Evolutionary conservation across 2,113 vertebrate genomes (phyloP).

Genomic region (Podarcis muralis): DNA sequence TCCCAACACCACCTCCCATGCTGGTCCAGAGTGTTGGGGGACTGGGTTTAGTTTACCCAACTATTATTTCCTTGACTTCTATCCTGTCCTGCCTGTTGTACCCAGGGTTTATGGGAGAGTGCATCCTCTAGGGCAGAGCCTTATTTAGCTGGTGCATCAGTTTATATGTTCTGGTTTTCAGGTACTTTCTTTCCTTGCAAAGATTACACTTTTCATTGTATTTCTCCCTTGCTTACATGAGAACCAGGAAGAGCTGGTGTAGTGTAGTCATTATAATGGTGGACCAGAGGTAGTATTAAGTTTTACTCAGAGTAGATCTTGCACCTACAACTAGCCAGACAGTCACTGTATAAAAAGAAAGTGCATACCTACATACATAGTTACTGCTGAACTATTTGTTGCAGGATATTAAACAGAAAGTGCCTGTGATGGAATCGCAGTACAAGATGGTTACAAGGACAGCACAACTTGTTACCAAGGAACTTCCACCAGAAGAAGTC

Average conservation of each 20-base stretch:
- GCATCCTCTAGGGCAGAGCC: background rate
- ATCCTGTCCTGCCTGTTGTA: background rate
- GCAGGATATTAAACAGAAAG: slow-evolving; percentile 89
- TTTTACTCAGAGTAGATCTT: background rate
- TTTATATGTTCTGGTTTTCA: background rate
- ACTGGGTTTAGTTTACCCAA: background rate
- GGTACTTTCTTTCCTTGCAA: background rate
- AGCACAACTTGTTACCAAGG: slow-evolving; percentile 86
- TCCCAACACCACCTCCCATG: background rate
- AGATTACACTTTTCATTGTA: background rate
- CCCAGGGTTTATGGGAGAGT: too few species aligned
- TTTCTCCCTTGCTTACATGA: background rate
- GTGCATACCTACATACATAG: background rate
- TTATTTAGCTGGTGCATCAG: background rate
- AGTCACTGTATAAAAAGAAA: background rate
- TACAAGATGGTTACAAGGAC: slow-evolving; percentile 86
- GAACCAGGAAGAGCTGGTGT: too few species aligned
- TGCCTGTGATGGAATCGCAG: slow-evolving; percentile 88
- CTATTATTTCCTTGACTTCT: background rate
- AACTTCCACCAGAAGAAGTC: slow-evolving; percentile 83
- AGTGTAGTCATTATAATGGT: too few species aligned
- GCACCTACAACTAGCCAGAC: background rate
- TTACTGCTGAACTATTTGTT: slow-evolving; percentile 30
- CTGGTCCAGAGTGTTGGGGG: background rate
- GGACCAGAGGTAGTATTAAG: too few species aligned